Evolutionary conservation across 1,140 invertebrate species (phyloP), one percentile per base, ranked within the genome.

Genomic region (Sweltsa coloradensis): DNA sequence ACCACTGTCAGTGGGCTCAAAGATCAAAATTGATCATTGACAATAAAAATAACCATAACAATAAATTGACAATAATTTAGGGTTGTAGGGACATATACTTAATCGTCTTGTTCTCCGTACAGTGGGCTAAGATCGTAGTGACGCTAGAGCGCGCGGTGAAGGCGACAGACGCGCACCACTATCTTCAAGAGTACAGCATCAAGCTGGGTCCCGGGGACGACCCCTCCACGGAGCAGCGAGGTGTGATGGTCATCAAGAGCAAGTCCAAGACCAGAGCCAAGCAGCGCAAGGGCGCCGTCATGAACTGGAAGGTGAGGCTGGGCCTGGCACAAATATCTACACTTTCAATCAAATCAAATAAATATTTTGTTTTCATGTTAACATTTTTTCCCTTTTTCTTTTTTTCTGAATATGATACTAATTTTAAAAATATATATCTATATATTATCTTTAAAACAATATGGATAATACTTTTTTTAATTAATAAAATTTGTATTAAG

Each of bases 91-190:
- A n/a, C n/a, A n/a, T n/a, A n/a, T n/a, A n/a, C n/a, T n/a, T n/a
- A n/a, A n/a, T n/a, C n/a, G n/a, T n/a, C n/a, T n/a, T n/a, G n/a
- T n/a, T n/a, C n/a, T n/a, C n/a, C n/a, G 62, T 64, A 9, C 58
- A 97, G 84, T 98, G 94, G 90, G 94, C 94, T 0, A 97, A 98
- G 68, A 97, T 97, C 53, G 90, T 98, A 3, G 90, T 98, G 9
- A 88, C 92, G 0, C 60, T 98, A 53, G 95, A 99, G 63, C 68
- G 93, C 26, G 89, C 91, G 0, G 87, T 97, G 16, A 85, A 87
- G 0, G 85, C 88, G 60, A 76, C 88, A 41, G 85, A 93, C 56
- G 82, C 90, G 3, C 84, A 90, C 54, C 78, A 84, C 47, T 95
- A 91, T 65, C 75, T 98, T 34, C 83, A 95, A 64, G 86, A 93